Evolutionary conservation across 2,888 invertebrate genomes (phyloP).

Genomic region (Scaptomyza flava): DNA sequence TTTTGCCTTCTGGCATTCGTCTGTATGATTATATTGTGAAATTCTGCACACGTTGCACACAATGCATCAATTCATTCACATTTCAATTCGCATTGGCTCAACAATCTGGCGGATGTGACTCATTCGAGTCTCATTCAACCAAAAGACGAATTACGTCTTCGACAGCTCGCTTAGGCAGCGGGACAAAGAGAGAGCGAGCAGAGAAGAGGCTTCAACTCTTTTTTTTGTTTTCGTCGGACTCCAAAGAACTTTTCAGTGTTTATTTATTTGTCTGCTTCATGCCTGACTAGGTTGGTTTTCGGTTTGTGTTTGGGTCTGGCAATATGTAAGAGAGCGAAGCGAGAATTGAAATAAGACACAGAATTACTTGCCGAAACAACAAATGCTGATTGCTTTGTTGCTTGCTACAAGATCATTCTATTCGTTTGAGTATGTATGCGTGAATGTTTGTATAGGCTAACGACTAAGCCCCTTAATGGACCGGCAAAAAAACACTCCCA

Average conservation of each 20-base stretch:
- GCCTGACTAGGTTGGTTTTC: constrained; percentile 63
- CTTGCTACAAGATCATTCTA: constrained; percentile 46
- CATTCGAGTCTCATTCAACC: constrained; percentile 61
- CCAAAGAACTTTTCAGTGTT: constrained; percentile 37
- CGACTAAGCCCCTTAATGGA: constrained; percentile 16
- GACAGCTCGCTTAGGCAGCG: constrained; percentile 4
- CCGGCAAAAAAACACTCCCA: constrained; percentile 14
- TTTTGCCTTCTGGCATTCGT: constrained; percentile 6
- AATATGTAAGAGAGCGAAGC: background rate
- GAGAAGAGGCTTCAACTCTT: constrained; percentile 2
- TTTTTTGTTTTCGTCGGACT: constrained; percentile 3
- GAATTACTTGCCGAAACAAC: constrained; percentile 25
- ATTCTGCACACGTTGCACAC: constrained; percentile 67
- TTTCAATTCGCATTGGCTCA: constrained; percentile 10
- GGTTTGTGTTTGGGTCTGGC: constrained; percentile 8
- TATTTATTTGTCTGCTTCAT: constrained; percentile 59
- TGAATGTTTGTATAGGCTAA: constrained; percentile 5
- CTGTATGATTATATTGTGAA: constrained; percentile 65
- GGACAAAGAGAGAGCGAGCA: background rate
- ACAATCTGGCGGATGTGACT: constrained; percentile 68
- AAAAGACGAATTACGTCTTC: constrained; percentile 48
- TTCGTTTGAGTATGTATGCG: constrained; percentile 4
- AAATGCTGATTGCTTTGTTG: constrained; percentile 33
- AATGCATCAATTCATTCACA: constrained; percentile 58
- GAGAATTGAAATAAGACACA: background rate